These are phyloP conservation scores for Cottoperca gobio DNA, from an alignment of 2,797 vertebrate genomes.

Conservation along the genomic window DNA sequence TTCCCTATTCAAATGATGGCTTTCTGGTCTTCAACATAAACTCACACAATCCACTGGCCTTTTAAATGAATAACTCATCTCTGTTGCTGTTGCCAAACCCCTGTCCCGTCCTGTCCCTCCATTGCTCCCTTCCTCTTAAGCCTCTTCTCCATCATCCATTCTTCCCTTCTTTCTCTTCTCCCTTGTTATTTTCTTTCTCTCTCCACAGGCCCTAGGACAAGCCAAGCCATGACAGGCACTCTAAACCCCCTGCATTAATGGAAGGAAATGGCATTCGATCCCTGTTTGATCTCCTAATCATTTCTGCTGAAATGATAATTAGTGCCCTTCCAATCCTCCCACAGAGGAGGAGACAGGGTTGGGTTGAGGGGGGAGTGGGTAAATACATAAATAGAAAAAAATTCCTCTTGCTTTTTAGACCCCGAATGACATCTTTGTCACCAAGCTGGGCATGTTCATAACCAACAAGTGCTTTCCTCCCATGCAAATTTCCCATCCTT, in stretches of 20 bases:
- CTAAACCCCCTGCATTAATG: conserved; percentile 94
- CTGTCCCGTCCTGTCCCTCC: conserved; percentile 84
- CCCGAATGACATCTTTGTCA: conserved; percentile 90
- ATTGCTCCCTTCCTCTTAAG: conserved; percentile 82
- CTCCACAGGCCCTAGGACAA: conserved; percentile 88
- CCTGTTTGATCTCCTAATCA: conserved; percentile 97
- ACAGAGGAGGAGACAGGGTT: conserved; percentile 64
- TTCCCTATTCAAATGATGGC: conserved; percentile 11
- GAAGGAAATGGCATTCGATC: conserved; percentile 96
- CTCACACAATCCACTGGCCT: conserved; percentile 42
- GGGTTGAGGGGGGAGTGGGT: conserved; percentile 29
- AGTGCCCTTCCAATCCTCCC: conserved; percentile 88
- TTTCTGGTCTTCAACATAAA: conserved; percentile 38
- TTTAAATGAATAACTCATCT: conserved; percentile 86
- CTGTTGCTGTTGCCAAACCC: conserved; percentile 83
- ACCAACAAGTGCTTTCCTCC: conserved; percentile 89
- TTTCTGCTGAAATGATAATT: conserved; percentile 99
- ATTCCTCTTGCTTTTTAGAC: conserved; percentile 62
- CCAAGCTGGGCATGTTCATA: conserved; percentile 84
- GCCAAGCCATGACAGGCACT: conserved; percentile 92
- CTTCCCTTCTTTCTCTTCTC: conserved; percentile 37
- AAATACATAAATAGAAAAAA: conserved; percentile 75
- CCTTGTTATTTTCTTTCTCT: conserved; percentile 39
- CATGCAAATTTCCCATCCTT: conserved; percentile 70
- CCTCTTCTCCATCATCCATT: conserved; percentile 85